These are phyloP conservation scores for Epsilonema sp. DNA, from an alignment of 2,888 invertebrate genomes.

Conservation along the genomic window DNA sequence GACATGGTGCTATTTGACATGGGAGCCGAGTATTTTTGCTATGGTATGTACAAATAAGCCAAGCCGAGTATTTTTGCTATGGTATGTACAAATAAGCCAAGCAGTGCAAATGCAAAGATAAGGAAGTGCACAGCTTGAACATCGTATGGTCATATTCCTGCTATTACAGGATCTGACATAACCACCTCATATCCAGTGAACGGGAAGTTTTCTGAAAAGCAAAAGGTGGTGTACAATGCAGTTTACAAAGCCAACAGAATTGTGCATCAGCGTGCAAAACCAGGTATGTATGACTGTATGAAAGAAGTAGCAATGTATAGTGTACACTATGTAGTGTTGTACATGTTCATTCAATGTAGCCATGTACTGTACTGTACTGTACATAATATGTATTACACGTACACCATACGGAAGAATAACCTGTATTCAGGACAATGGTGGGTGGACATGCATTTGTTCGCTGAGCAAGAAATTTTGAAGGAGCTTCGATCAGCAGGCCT, in stretches of 20 bases:
- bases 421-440: conserved; percentile 57
- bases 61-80: no score
- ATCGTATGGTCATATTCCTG: no score
- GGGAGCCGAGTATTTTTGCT: conserved; percentile 84
- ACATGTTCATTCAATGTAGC: no score
- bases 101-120: no score
- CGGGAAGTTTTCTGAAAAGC: conserved; percentile 76
- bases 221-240: conserved; percentile 63
- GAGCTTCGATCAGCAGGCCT: conserved; percentile 54
- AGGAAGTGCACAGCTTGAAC: no score
- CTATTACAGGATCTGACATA: conserved; percentile 54
- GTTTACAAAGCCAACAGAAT: conserved; percentile 64
- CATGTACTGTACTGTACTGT: no score
- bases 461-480: conserved; percentile 49
- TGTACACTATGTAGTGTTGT: no score
- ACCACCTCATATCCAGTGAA: conserved; percentile 86
- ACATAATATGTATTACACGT: no score
- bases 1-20: conserved; percentile 92
- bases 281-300: conserved; percentile 37
- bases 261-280: conserved; percentile 58
- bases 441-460: conserved; percentile 75
- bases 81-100: no score
- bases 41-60: conserved; percentile 33
- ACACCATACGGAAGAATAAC: no score
- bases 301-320: background rate